Percentiles rank a stretch among this genome's conserved stretches.
phyloP scores from a whole-genome alignment of 2,888 invertebrate genomes.

The Pheosia tremula region DNA sequence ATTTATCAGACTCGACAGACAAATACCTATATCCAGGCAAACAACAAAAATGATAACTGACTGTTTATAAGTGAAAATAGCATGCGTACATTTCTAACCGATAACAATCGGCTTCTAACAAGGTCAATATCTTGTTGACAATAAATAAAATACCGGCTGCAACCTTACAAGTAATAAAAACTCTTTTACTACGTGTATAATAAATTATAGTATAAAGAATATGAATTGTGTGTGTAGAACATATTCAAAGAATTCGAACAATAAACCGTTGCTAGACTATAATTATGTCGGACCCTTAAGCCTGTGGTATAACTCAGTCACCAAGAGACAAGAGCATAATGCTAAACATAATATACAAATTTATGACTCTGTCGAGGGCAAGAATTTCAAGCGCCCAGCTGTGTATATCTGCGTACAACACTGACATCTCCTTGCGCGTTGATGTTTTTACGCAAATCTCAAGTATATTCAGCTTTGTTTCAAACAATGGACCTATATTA shows the following conservation, averaged over 20 bases:
- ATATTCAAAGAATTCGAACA: background rate
- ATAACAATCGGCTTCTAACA: constrained; percentile 1
- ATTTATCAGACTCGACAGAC: background rate
- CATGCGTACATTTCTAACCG: background rate
- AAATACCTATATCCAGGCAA: background rate
- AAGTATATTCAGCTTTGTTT: constrained; percentile 15
- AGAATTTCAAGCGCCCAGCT: constrained; percentile 30
- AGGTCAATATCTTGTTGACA: background rate
- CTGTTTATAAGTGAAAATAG: background rate
- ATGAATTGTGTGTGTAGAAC: background rate
- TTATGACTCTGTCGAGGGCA: constrained; percentile 21
- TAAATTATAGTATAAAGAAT: background rate
- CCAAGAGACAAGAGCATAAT: constrained; percentile 8
- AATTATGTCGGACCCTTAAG: too few species aligned
- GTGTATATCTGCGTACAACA: constrained; percentile 33
- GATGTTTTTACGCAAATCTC: constrained; percentile 18
- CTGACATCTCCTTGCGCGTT: constrained; percentile 32
- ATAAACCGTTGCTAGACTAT: background rate
- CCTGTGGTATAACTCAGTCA: background rate
- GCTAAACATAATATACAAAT: constrained; percentile 12
- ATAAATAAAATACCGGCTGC: background rate
- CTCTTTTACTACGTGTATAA: background rate
- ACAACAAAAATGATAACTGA: background rate
- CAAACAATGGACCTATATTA: constrained; percentile 11
- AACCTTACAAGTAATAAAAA: background rate